Evolutionary conservation across 1,140 invertebrate species (phyloP), one percentile per base, ranked within the genome.

Genomic region (Drosophila biarmipes): DNA sequence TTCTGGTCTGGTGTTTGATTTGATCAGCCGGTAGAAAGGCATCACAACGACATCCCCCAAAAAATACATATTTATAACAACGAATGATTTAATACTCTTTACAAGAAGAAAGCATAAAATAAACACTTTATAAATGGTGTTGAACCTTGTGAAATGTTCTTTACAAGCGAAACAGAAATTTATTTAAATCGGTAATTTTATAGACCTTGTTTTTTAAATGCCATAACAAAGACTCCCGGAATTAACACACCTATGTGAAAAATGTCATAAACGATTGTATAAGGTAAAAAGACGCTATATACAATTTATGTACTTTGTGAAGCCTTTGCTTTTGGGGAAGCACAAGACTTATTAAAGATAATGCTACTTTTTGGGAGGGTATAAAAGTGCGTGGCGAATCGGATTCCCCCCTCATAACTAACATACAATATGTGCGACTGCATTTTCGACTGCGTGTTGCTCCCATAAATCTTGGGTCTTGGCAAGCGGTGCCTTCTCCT

Each of bases 401-500:
- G 64, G 86, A 87, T 86, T 87, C 48, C 78, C 59, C 71, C 80
- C 51, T 75, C 46, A 54, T 55, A 71, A 59, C 59, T 67, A 55
- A 31, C 29, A 31, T 49, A 73, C 51, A 58, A 49, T 61, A 61
- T 76, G 55, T 57, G 49, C 54, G 45, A 59, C 6, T 67, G 81
- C 73, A 85, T 54, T 75, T 73, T 58, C 64, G 55, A 67, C 55
- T 57, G 59, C 57, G 63, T 67, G 62, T 40, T 57, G 27, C 37
- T 68, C 74, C 64, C 78, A 86, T 86, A 86, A 86, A 86, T 86
- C 82, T 82, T 59, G 62, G 45, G 74, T 74, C 78, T 82, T 89
- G 82, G 82, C 82, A 87, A 63, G 56, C 56, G 42, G 46, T 74
- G 19, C 24, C 57, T 59, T 51, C 54, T 24, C 56, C 54, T 56